These are phyloP conservation scores for Fragum fragum DNA, from an alignment of 2,888 invertebrate species.

Conservation along the genomic window DNA sequence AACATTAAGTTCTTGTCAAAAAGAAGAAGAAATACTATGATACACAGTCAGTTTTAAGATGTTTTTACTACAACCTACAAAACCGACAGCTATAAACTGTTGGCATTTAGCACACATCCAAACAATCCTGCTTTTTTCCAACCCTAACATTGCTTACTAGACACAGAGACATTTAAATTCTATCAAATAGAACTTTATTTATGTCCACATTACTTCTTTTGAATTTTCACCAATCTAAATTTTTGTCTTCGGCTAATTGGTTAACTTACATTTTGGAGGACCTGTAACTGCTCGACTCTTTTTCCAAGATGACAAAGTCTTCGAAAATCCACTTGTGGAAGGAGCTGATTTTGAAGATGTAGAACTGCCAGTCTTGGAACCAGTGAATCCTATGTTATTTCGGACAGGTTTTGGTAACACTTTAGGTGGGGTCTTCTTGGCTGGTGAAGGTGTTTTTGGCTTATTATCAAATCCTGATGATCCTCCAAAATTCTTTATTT, in stretches of 20 bases:
- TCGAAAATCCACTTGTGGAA: slow-evolving; percentile 61
- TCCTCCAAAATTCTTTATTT: slow-evolving; percentile 64
- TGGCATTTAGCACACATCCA: too few relatives aligned
- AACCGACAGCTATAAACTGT: too few relatives aligned
- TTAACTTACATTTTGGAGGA: slow-evolving; percentile 44
- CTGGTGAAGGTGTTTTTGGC: slow-evolving; percentile 36
- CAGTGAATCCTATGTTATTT: slow-evolving; percentile 22
- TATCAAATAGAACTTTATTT: too few relatives aligned
- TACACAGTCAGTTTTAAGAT: too few relatives aligned
- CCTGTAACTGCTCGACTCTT: slow-evolving; percentile 67
- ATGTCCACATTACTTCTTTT: too few relatives aligned
- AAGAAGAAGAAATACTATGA: too few relatives aligned
- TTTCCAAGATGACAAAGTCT: slow-evolving; percentile 76
- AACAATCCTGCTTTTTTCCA: too few relatives aligned
- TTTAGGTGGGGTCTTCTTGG: slow-evolving; percentile 56
- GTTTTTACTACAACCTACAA: too few relatives aligned
- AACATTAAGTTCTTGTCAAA: too few relatives aligned
- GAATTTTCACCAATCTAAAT: too few relatives aligned
- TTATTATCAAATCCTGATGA: slow-evolving; percentile 41
- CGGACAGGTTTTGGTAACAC: slow-evolving; percentile 61
- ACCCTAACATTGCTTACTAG: too few relatives aligned
- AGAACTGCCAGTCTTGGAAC: slow-evolving; percentile 15
- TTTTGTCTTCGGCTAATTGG: not conserved
- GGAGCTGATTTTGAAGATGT: not conserved
- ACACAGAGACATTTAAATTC: too few relatives aligned